A percentile compares a stretch with the other conserved stretches of the same genome.
Evolutionary conservation across 1,140 invertebrate genomes (phyloP).

Genomic region (Drosophila yakuba): DNA sequence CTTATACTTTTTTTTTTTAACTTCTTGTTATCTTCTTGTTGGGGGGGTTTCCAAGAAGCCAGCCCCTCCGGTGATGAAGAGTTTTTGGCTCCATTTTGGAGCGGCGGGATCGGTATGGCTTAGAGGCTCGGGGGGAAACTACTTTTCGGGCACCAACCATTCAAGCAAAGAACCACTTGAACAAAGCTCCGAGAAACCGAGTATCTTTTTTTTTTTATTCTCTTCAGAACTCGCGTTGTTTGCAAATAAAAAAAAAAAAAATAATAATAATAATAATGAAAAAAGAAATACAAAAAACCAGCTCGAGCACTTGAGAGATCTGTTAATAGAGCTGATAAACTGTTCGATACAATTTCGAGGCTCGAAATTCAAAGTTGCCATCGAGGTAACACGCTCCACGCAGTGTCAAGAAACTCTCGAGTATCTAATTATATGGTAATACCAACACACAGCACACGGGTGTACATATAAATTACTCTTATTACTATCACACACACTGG

Average conservation of each 20-base stretch:
- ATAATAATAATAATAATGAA: neutral
- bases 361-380: conserved; percentile 29
- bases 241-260: conserved; percentile 2
- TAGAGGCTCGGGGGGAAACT: conserved; percentile 11
- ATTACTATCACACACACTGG: conserved; percentile 53
- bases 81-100: conserved; percentile 36
- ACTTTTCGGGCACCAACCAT: conserved; percentile 21
- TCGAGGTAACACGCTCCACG: conserved; percentile 20
- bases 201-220: conserved; percentile 17
- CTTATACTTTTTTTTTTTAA: conserved; percentile 7
- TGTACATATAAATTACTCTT: conserved; percentile 82
- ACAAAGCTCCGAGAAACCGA: conserved; percentile 24
- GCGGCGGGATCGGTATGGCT: conserved; percentile 1
- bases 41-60: conserved; percentile 43
- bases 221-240: conserved; percentile 2
- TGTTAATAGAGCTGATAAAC: conserved; percentile 80
- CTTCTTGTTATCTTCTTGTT: conserved; percentile 20
- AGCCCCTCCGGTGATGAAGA: conserved; percentile 35
- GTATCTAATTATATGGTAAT: conserved; percentile 84
- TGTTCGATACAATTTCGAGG: conserved; percentile 70
- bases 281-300: conserved; percentile 9
- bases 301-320: conserved; percentile 67
- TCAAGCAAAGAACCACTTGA: conserved; percentile 26
- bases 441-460: conserved; percentile 70
- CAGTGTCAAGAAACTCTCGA: conserved; percentile 76